Percentiles rank a stretch among this genome's conserved stretches.
These are phyloP conservation scores for Gasterosteus aculeatus DNA, from an alignment of 2,113 vertebrate genomes.

Conservation along the genomic window DNA sequence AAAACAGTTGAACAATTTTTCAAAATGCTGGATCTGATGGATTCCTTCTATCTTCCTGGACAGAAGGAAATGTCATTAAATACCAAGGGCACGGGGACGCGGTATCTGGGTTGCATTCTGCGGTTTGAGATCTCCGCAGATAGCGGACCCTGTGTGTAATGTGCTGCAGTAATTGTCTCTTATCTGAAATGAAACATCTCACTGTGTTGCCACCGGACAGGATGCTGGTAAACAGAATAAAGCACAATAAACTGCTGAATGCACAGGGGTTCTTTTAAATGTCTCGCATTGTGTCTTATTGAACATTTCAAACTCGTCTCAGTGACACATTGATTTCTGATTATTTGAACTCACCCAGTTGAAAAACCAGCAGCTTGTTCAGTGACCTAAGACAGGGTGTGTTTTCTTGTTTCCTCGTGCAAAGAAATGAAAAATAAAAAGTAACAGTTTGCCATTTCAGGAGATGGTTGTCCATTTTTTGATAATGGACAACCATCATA, in stretches of 20 bases:
- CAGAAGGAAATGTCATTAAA: slow-evolving; percentile 72
- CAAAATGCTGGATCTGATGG: slow-evolving; percentile 44
- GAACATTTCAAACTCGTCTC: slow-evolving; percentile 1
- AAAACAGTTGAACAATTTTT: slow-evolving; percentile 27
- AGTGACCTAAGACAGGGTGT: neutral
- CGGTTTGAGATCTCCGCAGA: slow-evolving; percentile 62
- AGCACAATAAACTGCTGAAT: slow-evolving; percentile 11
- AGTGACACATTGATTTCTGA: neutral
- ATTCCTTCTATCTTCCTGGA: slow-evolving; percentile 57
- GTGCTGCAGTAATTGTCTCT: slow-evolving; percentile 66
- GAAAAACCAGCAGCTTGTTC: neutral
- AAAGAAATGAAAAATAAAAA: neutral
- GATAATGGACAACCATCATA: too few relatives aligned
- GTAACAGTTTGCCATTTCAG: neutral
- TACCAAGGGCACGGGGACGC: slow-evolving; percentile 66
- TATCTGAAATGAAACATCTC: slow-evolving; percentile 76
- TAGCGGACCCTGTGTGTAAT: slow-evolving; percentile 51
- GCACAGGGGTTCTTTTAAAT: slow-evolving; percentile 9
- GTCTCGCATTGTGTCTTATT: neutral
- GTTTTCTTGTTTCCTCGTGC: neutral
- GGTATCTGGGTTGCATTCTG: slow-evolving; percentile 60
- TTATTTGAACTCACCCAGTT: neutral
- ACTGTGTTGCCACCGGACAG: slow-evolving; percentile 18
- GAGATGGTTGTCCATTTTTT: too few relatives aligned
- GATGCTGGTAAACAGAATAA: slow-evolving; percentile 8